Evolutionary conservation across 2,888 invertebrate genomes (phyloP).

Genomic region (Pollenia amentaria): DNA sequence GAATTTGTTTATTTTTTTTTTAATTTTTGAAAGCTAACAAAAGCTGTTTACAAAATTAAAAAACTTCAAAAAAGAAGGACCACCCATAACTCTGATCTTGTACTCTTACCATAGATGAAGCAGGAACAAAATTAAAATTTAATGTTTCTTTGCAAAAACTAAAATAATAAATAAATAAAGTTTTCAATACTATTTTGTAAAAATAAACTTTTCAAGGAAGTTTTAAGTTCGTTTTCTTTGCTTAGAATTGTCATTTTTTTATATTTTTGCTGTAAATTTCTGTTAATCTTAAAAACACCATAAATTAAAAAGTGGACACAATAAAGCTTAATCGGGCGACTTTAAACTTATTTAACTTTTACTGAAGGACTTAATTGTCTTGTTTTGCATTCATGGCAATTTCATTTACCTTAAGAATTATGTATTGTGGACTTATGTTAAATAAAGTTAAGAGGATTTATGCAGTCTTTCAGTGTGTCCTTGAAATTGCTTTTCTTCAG

Average conservation of each 20-base stretch:
- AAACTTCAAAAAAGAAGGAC: conserved; percentile 48
- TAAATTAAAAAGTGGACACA: conserved; percentile 1
- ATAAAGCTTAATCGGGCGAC: neutral
- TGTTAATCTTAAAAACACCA: conserved; percentile 21
- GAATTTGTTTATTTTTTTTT: conserved; percentile 40
- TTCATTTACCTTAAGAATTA: conserved; percentile 14
- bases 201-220: conserved; percentile 11
- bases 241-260: neutral
- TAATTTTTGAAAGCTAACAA: conserved; percentile 62
- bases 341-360: neutral
- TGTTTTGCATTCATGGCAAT: neutral
- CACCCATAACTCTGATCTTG: conserved; percentile 53
- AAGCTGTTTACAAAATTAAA: conserved; percentile 43
- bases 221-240: conserved; percentile 7
- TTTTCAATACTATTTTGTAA: conserved; percentile 1
- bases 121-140: conserved; percentile 47
- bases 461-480: neutral
- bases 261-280: neutral
- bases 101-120: neutral
- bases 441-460: conserved; percentile 52
- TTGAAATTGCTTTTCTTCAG: neutral
- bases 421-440: conserved; percentile 30
- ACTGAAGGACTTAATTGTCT: too few species aligned
- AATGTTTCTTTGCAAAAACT: conserved; percentile 30
- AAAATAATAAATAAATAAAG: neutral